Evolutionary conservation across 2,888 invertebrate genomes (phyloP), one percentile per base, ranked within the genome.

Genomic region (Pimpla rufipes): DNA sequence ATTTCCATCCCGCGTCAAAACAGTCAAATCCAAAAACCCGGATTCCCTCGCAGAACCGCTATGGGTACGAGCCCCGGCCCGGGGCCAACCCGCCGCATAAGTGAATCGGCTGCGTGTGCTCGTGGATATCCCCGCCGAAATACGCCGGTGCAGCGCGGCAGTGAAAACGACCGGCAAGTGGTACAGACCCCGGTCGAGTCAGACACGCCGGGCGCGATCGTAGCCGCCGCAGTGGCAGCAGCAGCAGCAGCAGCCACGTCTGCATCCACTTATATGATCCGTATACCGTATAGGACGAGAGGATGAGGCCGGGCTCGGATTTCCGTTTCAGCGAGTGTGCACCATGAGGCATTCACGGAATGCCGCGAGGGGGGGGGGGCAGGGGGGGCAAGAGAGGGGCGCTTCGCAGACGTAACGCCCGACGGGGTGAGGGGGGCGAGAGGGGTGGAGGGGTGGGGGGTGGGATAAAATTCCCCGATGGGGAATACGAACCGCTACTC

Each of bases 401-500:
- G 64, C 18, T 45, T 66, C 55, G 29, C 42, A 35, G 45, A 68
- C 66, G 66, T 37, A 59, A 45, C 59, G 70, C 57, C 13, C 42
- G 3, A 29, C 5, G 50, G 50, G 50, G 18, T 50, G 3, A 2
- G 50, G 18, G 45, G 42, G 35, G 10, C n/a, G n/a, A n/a, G n/a
- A n/a, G 29, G 29, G 29, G 5, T 29, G 2, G 29, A 29, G 29
- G 29, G 29, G 29, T n/a, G 29, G 5, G 5, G 3, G 29, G 29
- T 16, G 37, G n/a, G 18, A 50, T 11, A 10, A 73, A 50, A 75
- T 84, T 81, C 50, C 50, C 50, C 50, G 66, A 74, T 64, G 42
- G 50, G 50, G 29, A 74, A 55, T 47, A 67, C 62, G 68, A 66
- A 77, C 55, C 55, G 78, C 84, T 40, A 55, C 71, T 84, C 68